Evolutionary conservation across 2,888 invertebrate genomes (phyloP), one percentile per base, ranked within the genome.

Genomic region (Seira ritae): DNA sequence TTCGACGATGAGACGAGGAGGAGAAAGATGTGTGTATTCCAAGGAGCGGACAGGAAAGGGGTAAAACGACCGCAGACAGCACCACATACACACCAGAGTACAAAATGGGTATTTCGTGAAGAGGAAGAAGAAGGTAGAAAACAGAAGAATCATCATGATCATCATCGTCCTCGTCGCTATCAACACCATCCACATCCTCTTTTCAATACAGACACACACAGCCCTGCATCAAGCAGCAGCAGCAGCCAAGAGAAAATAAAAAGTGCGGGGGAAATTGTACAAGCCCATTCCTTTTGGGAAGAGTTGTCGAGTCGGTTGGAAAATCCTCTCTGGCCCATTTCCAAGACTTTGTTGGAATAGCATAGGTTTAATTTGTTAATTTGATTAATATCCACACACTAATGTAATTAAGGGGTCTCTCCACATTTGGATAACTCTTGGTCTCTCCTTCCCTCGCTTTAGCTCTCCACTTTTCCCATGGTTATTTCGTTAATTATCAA

Each of bases 331-430:
- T 83, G 83, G 83, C 83, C 37, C 17, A 31, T 74, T 74, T 83
- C 84, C 79, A 84, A 75, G 71, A 79, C 17, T 42, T 22, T 60
- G 23, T 20, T 20, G 62, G 62, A 62, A 37, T 62, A 79, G 79
- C 84, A 84, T 84, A 79, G 75, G 84, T 84, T 84, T 84, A 84
- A 84, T 79, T 84, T 79, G 84, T 75, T 84, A 84, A 84, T 84
- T 79, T 84, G 84, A 84, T 84, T 84, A 84, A 84, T 84, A 79
- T 84, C 84, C 70, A 79, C 77, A 78, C 68, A 76, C 76, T 84
- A 84, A 84, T 84, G 84, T 84, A 84, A 84, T 84, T 84, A 84
- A 75, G 75, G 84, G 79, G 60, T 73, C 78, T 73, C 22, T 66
- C 42, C 42, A 69, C 31, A 24, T 37, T 76, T 12, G 65, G 72